These are phyloP conservation scores for Trachymyrmex septentrionalis DNA, from an alignment of 1,140 invertebrate genomes.

Conservation along the genomic window DNA sequence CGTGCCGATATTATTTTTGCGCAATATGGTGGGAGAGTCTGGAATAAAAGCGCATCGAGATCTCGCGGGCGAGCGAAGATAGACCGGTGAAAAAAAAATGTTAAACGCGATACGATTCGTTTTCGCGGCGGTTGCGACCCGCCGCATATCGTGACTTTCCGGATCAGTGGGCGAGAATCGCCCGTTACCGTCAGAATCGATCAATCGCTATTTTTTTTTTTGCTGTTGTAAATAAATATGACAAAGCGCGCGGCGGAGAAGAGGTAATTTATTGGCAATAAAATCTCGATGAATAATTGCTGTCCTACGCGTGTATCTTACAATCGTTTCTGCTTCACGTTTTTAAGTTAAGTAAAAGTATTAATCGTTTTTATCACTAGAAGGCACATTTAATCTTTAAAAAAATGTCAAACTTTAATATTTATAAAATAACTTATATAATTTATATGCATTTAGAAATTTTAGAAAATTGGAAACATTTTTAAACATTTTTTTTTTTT, in stretches of 20 bases:
- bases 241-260: conserved; percentile 54
- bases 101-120: conserved; percentile 72
- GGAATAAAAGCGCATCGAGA: conserved; percentile 58
- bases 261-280: conserved; percentile 69
- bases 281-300: conserved; percentile 62
- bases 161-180: conserved; percentile 71
- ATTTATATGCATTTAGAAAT: not conserved
- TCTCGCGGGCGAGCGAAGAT: conserved; percentile 45
- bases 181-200: conserved; percentile 68
- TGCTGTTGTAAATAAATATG: conserved; percentile 68
- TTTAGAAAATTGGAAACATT: not conserved
- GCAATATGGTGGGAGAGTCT: conserved; percentile 25
- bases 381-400: not conserved
- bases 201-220: conserved; percentile 64
- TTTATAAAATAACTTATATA: not conserved
- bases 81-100: conserved; percentile 53
- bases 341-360: conserved; percentile 16
- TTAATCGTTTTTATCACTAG: not conserved
- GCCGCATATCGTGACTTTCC: conserved; percentile 73
- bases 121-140: conserved; percentile 65
- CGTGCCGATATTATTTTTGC: conserved; percentile 41
- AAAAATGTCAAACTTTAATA: not conserved
- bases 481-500: not conserved
- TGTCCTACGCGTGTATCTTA: not conserved
- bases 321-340: not conserved